A percentile compares a stretch with the other conserved stretches of the same genome.
phyloP scores from a whole-genome alignment of 2,113 vertebrate species.

The Sceloporus undulatus region DNA sequence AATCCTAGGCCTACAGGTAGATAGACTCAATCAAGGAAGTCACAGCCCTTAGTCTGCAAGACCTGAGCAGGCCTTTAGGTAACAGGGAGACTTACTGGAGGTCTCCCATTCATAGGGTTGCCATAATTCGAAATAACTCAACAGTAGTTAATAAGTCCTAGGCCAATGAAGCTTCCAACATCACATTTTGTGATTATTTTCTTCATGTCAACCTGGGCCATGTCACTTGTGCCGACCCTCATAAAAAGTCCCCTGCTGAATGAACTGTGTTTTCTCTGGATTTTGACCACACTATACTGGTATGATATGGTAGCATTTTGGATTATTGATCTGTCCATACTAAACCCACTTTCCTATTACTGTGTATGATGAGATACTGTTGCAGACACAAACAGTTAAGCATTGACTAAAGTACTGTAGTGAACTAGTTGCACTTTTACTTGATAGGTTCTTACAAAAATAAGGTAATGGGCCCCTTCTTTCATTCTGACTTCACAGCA shows the following conservation, averaged over 20 bases:
- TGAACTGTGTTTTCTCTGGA: not conserved
- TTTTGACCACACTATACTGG: not conserved
- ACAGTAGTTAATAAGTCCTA: no score
- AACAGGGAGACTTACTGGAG: no score
- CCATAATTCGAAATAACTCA: no score
- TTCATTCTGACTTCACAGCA: constrained; percentile 50
- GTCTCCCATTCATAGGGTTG: no score
- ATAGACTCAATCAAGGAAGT: no score
- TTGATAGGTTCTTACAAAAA: constrained; percentile 65
- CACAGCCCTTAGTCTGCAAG: no score
- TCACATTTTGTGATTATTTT: not conserved
- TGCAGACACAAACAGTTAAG: constrained; percentile 36
- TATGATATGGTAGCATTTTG: not conserved
- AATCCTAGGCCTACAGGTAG: not conserved
- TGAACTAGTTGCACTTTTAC: constrained; percentile 30
- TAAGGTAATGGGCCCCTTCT: constrained; percentile 59
- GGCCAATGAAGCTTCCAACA: no score
- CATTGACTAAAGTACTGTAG: constrained; percentile 38
- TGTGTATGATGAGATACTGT: constrained; percentile 1
- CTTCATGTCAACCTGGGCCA: no score
- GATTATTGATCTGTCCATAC: constrained; percentile 10
- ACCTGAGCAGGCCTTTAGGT: no score
- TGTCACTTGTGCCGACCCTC: not conserved
- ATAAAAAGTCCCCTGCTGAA: not conserved
- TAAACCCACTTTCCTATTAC: not conserved